Conservation (phyloP, 2,888 invertebrate species). For the Phoronis australis region DNA sequence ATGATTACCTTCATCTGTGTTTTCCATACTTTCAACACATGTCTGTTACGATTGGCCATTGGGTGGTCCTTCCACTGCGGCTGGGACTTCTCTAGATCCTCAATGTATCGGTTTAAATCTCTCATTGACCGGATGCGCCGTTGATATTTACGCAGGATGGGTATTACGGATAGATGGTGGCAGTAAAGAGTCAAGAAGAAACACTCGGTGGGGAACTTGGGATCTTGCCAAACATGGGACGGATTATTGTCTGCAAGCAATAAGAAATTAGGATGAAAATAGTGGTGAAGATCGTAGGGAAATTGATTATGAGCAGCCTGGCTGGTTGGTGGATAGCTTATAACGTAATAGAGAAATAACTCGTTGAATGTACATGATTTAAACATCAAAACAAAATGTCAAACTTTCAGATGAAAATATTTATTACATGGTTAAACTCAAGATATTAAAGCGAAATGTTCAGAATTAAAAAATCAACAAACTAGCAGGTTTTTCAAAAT, state of each 20-base stretch:
- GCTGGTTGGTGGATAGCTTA: too few species aligned
- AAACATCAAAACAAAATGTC: too few species aligned
- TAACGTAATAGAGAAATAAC: too few species aligned
- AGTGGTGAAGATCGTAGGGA: neutral
- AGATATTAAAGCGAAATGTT: too few species aligned
- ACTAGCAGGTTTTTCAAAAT: too few species aligned
- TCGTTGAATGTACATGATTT: too few species aligned
- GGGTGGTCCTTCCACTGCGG: slow-evolving; percentile 48
- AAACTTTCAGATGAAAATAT: too few species aligned
- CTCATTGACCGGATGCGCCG: slow-evolving; percentile 70
- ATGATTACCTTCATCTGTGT: slow-evolving; percentile 73
- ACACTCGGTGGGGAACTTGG: slow-evolving; percentile 92
- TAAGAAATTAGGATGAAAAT: neutral
- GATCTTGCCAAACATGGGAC: slow-evolving; percentile 65
- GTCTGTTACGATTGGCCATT: slow-evolving; percentile 63
- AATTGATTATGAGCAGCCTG: too few species aligned
- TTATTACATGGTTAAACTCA: too few species aligned
- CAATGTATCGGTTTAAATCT: slow-evolving; percentile 65
- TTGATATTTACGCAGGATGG: slow-evolving; percentile 79
- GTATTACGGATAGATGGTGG: slow-evolving; percentile 86
- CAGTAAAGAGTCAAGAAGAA: slow-evolving; percentile 94
- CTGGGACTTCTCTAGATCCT: slow-evolving; percentile 58
- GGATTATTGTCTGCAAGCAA: slow-evolving; percentile 5
- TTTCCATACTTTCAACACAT: slow-evolving; percentile 79
- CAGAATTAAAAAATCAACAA: too few species aligned